Evolutionary conservation across 2,888 invertebrate species (phyloP).

Genomic region (Cryptocheilus praepositus): DNA sequence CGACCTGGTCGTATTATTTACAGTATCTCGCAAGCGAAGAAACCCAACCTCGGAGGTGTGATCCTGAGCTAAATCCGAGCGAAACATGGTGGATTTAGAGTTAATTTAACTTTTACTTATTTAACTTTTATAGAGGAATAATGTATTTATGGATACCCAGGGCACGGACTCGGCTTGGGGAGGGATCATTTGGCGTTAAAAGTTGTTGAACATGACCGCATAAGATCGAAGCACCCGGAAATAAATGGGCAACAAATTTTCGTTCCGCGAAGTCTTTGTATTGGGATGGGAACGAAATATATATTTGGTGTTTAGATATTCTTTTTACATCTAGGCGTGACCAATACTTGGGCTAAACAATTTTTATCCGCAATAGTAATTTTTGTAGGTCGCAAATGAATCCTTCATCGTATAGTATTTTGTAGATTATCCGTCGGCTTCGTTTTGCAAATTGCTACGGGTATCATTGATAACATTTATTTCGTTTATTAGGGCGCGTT

Average conservation of each 20-base stretch:
- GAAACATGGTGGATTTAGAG: constrained; percentile 43
- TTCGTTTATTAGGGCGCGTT: background rate
- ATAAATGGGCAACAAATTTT: constrained; percentile 6
- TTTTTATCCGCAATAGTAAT: no score
- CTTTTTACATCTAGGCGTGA: no score
- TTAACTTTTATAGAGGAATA: constrained; percentile 51
- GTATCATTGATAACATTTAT: background rate
- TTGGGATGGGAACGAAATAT: no score
- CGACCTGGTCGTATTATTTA: constrained; percentile 25
- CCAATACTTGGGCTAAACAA: no score
- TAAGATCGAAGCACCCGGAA: background rate
- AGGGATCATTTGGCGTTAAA: constrained; percentile 18
- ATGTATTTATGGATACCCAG: constrained; percentile 41
- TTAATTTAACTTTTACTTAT: constrained; percentile 56
- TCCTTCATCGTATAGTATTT: no score
- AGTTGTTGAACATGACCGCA: constrained; percentile 20
- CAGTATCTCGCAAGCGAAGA: constrained; percentile 18
- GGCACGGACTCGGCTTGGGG: constrained; percentile 18
- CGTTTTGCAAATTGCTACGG: no score
- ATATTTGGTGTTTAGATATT: no score
- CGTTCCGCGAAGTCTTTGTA: background rate
- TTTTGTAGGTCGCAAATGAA: no score
- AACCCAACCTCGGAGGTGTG: constrained; percentile 24
- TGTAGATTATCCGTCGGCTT: no score
- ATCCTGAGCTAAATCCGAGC: constrained; percentile 32